A percentile compares a stretch with the other conserved stretches of the same genome.
phyloP scores from a whole-genome alignment of 2,797 vertebrate species.

The Poeciliopsis presidionis region DNA sequence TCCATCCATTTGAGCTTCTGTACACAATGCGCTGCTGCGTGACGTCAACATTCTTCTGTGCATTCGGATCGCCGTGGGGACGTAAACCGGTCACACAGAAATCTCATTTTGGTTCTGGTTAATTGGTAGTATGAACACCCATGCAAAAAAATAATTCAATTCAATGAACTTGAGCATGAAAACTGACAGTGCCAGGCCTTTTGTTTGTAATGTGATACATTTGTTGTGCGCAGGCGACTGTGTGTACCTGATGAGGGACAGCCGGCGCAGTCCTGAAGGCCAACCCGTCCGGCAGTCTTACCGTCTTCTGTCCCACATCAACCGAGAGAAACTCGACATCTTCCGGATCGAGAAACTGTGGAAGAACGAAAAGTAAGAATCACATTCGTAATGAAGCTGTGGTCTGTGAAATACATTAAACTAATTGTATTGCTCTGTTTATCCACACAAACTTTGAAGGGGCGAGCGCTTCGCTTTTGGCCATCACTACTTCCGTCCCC shows the following conservation, averaged over 20 bases:
- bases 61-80: no score
- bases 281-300: constrained; percentile 96
- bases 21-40: no score
- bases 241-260: constrained; percentile 99
- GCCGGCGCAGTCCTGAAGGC: constrained; percentile 92
- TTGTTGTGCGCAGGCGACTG: constrained; percentile 88
- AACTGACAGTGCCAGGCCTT: background rate
- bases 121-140: no score
- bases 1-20: no score
- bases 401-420: background rate
- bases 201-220: constrained; percentile 5
- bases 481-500: constrained; percentile 98
- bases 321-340: constrained; percentile 97
- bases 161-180: no score
- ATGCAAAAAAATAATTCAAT: no score
- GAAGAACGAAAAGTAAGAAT: constrained; percentile 93
- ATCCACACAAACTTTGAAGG: constrained; percentile 68
- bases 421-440: background rate
- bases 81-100: no score
- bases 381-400: background rate
- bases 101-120: no score
- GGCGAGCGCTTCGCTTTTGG: constrained; percentile 98
- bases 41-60: no score
- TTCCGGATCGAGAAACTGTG: constrained; percentile 99
- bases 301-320: constrained; percentile 92